Conservation (phyloP, 1,140 invertebrate species). For the Brachionus asplanchnoidis region DNA sequence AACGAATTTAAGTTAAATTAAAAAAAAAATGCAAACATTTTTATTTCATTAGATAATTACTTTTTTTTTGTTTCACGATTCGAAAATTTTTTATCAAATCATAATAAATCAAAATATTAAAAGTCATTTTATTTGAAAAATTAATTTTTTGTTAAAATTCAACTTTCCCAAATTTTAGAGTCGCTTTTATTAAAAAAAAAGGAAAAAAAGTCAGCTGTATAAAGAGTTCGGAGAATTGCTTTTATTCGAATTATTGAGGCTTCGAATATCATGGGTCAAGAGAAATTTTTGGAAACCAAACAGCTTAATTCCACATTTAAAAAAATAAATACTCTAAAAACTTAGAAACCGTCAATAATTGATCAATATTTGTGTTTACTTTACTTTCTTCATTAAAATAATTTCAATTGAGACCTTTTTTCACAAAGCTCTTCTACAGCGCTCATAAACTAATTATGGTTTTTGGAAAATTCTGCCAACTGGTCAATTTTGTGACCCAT, state of each 20-base stretch:
- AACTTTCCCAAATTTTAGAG: not conserved
- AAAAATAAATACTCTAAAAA: not conserved
- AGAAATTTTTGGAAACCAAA: slow-evolving; percentile 2
- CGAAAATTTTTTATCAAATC: not conserved
- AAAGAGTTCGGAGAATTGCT: not conserved
- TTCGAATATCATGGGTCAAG: not conserved
- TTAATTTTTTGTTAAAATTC: not conserved
- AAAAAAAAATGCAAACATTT: no score
- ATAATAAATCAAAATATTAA: not conserved
- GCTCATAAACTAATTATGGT: not conserved
- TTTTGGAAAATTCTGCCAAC: not conserved
- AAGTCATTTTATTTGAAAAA: not conserved
- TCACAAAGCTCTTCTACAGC: not conserved
- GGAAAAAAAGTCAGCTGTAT: not conserved
- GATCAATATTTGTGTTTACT: not conserved
- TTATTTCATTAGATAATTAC: no score
- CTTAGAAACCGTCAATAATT: slow-evolving; percentile 1
- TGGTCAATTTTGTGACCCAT: no score
- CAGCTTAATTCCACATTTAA: not conserved
- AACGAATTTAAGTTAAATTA: no score
- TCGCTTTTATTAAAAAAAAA: not conserved
- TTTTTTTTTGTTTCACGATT: no score
- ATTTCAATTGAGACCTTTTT: not conserved
- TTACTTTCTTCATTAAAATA: not conserved
- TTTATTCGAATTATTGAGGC: not conserved